Base-by-base conservation (phyloP, 2,888 invertebrate genomes). In the Asteroscopus sphinx region DNA sequence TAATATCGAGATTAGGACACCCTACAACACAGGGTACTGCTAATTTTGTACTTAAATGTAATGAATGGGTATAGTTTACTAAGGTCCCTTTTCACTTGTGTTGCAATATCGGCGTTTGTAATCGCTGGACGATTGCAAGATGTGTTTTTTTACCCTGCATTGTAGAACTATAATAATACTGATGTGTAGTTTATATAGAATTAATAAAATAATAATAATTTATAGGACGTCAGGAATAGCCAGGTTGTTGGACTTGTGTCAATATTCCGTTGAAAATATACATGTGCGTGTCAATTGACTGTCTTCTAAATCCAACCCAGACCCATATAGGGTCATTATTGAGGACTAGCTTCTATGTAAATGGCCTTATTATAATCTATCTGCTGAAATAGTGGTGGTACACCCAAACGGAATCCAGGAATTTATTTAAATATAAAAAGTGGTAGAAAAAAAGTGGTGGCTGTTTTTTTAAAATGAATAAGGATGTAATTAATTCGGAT, bases 21-120 rank as follows among this genome's bases (percentile, higher is more conserved):
- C 68, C 57, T 62, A 41, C 15, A 30, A 35, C 40, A 59, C 55
- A 60, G 58, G 64, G 41, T 56, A 48, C 40, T 15, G 47, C 62
- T 67, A 67, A 64, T 71, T 73, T 68, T 72, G 73, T 71, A 73
- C 73, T 73, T 73, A 75, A 58, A 35, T 54, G 39, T 44, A 54
- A n/a, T n/a, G n/a, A n/a, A n/a, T n/a, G n/a, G n/a, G n/a, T n/a
- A 46, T 25, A 33, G 15, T 51, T 41, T 35, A 67, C 44, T 55
- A 57, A 57, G 35, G 40, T 37, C 44, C 40, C 30, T 45, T 57
- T 60, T 36, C 32, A 21, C 26, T 53, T 69, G 16, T 46, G 46
- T 60, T 56, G 39, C 49, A 60, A 52, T 15, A 51, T 42, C 12
- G 11, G 21, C 39, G 26, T 46, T 65, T 58, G 67, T 44, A 33